Evolutionary conservation across 2,113 vertebrate species (phyloP).

Genomic region (Hemichromis elongatus): DNA sequence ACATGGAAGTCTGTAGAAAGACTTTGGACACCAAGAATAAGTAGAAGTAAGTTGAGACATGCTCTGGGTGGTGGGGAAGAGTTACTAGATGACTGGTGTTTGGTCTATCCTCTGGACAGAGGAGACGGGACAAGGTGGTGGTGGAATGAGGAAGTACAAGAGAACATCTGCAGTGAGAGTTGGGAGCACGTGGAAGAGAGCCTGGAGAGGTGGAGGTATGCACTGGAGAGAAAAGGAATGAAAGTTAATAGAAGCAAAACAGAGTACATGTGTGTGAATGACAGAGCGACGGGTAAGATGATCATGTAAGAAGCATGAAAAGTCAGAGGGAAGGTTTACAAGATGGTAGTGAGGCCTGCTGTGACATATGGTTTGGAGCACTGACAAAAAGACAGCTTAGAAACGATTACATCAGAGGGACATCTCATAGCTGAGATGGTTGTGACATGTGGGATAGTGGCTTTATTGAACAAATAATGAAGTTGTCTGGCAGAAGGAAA

Average conservation of each 20-base stretch:
- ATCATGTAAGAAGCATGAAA: background rate
- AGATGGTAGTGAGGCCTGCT: background rate
- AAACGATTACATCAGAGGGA: background rate
- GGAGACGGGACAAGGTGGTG: background rate
- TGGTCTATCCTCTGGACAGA: background rate
- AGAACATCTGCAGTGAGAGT: background rate
- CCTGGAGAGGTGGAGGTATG: background rate
- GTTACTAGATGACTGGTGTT: background rate
- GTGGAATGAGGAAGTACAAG: background rate
- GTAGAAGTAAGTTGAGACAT: background rate
- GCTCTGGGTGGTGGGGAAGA: background rate
- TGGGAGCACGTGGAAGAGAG: background rate
- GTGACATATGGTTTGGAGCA: background rate
- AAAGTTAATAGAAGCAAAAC: background rate
- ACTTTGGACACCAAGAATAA: background rate
- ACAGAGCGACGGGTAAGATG: background rate
- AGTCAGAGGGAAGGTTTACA: background rate
- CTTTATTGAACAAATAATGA: background rate
- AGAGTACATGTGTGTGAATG: background rate
- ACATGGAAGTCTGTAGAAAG: background rate
- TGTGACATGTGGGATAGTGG: background rate
- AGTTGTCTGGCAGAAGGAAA: background rate
- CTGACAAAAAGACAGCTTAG: background rate
- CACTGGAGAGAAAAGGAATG: rapidly evolving
- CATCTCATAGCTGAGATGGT: background rate